Conservation (phyloP, 35 echinoderm and acorn worm species). For the Hemicentrotus pulcherrimus region DNA sequence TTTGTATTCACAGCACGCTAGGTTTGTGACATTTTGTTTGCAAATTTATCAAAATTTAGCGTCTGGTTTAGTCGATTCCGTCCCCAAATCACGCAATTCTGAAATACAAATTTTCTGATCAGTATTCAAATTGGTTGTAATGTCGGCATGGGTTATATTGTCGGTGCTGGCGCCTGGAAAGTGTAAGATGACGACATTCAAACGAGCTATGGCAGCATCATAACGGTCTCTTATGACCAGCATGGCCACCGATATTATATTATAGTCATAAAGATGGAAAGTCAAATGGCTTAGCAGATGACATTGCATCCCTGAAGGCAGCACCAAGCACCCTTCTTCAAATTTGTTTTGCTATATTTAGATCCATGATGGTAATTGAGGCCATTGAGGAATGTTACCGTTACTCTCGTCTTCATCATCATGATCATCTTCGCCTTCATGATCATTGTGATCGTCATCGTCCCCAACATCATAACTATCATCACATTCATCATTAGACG, state of each 20-base stretch:
- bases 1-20: neutral
- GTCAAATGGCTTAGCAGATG: neutral
- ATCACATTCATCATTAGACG: neutral
- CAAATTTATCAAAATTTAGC: neutral
- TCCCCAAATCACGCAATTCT: neutral
- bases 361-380: neutral
- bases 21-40: no score
- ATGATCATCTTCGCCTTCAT: neutral
- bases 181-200: neutral
- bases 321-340: neutral
- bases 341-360: neutral
- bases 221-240: neutral
- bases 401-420: neutral
- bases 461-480: neutral
- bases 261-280: neutral
- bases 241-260: neutral
- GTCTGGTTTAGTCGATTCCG: neutral
- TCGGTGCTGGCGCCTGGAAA: neutral
- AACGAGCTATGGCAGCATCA: neutral
- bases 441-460: neutral
- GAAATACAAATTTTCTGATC: neutral
- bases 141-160: neutral
- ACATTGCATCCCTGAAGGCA: neutral
- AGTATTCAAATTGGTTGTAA: neutral
- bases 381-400: no score